Evolutionary conservation across 2,888 invertebrate species (phyloP).

Genomic region (Agrotis clavis): DNA sequence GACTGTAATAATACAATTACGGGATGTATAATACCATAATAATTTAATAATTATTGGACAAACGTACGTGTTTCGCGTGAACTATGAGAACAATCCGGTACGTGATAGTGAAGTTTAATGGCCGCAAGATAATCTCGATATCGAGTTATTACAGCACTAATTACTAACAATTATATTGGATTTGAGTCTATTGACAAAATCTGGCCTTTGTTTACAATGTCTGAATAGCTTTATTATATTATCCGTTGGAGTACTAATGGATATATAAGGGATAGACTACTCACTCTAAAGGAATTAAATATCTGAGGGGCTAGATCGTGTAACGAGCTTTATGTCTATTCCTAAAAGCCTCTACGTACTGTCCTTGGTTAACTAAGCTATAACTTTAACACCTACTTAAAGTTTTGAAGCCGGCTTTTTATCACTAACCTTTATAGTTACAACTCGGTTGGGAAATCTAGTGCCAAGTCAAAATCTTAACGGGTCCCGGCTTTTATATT

Average conservation of each 20-base stretch:
- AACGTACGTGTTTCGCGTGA: slow-evolving; percentile 66
- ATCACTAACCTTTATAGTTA: slow-evolving; percentile 11
- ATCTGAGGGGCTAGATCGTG: slow-evolving; percentile 18
- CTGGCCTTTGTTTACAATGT: slow-evolving; percentile 34
- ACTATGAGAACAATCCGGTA: slow-evolving; percentile 44
- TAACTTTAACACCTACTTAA: background rate
- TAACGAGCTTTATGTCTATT: slow-evolving; percentile 12
- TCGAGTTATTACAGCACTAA: slow-evolving; percentile 39
- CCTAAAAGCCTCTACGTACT: background rate
- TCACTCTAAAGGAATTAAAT: slow-evolving; percentile 24
- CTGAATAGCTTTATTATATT: slow-evolving; percentile 17
- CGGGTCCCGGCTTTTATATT: slow-evolving; percentile 15
- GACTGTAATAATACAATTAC: slow-evolving; percentile 64
- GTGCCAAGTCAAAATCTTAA: slow-evolving; percentile 25
- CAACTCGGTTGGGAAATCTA: slow-evolving; percentile 43
- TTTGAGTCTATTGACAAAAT: slow-evolving; percentile 45
- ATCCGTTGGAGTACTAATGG: slow-evolving; percentile 8
- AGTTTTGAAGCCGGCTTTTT: slow-evolving; percentile 28
- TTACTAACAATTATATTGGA: slow-evolving; percentile 51
- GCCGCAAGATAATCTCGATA: slow-evolving; percentile 40
- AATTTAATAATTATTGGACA: slow-evolving; percentile 64
- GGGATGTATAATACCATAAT: slow-evolving; percentile 64
- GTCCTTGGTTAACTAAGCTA: background rate
- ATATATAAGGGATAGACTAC: slow-evolving; percentile 1
- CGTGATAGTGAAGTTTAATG: slow-evolving; percentile 63